Evolutionary conservation across 2,888 invertebrate genomes (phyloP), one percentile per base, ranked within the genome.

Genomic region (Ophion costatus): DNA sequence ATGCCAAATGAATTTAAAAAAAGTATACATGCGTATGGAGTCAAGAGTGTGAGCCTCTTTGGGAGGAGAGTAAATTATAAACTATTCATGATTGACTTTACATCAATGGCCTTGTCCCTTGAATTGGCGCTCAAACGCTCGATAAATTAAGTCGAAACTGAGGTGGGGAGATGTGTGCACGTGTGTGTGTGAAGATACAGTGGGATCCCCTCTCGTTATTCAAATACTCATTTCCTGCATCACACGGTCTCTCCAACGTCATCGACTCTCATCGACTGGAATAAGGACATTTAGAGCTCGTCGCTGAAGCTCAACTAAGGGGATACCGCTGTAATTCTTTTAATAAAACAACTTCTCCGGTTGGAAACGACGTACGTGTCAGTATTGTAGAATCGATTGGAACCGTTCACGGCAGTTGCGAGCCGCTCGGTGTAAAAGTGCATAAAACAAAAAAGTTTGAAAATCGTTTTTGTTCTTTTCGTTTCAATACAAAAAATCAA

Each of bases 171-270:
- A 38, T 74, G 73, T 64, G 67, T 66, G 56, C 33, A 59, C 29
- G 45, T 14, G 20, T 14, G 38, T 14, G 45, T 14, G 33, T n/a
- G 20, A n/a, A 71, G 71, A 71, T 7, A 57, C 56, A 71, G 69
- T 22, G 45, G 74, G 87, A 90, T 89, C 89, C 90, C 89, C 69
- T 59, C 59, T 90, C 88, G 88, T 89, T 88, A 88, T 88, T 92
- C 91, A 93, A 93, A 93, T 92, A 90, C 91, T 87, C 90, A 93
- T 92, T 93, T 93, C 93, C 93, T 93, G 92, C 89, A 90, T 90
- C 86, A 85, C 81, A 86, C 80, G 77, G 63, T 75, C 70, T 87
- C 80, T 67, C 80, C 86, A 89, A 90, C 89, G 88, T 90, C 81
- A 80, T 88, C 87, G 85, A 84, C 88, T 84, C 87, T 85, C 87